phyloP scores from a whole-genome alignment of 2,888 invertebrate genomes.

The Portevinia maculata region DNA sequence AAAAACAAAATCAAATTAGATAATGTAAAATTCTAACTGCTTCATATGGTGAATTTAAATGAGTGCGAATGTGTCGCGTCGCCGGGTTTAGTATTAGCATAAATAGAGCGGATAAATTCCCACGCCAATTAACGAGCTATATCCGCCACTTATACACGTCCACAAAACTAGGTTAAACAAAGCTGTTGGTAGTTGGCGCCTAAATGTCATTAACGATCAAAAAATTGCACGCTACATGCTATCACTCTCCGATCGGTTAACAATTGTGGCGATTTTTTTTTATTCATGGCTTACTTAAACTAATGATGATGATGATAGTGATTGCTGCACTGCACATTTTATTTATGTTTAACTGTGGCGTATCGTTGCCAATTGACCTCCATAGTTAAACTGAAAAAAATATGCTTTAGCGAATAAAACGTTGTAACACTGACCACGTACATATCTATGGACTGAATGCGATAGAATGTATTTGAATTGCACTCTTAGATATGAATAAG shows the following conservation, averaged over 20 bases:
- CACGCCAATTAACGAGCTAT: conserved; percentile 61
- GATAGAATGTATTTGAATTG: conserved; percentile 55
- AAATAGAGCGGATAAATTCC: conserved; percentile 17
- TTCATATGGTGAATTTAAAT: not conserved
- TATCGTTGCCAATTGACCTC: conserved; percentile 71
- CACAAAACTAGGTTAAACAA: conserved; percentile 58
- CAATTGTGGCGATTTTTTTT: conserved; percentile 43
- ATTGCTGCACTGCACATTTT: conserved; percentile 37
- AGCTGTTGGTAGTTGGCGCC: conserved; percentile 43
- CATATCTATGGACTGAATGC: conserved; percentile 22
- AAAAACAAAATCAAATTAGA: not conserved
- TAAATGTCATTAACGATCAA: conserved; percentile 40
- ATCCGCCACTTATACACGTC: conserved; percentile 26
- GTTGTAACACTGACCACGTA: conserved; percentile 24
- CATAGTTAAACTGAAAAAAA: conserved; percentile 62
- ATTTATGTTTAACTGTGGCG: conserved; percentile 36
- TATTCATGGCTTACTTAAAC: conserved; percentile 34
- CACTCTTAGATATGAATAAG: not conserved
- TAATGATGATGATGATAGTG: conserved; percentile 34
- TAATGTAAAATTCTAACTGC: not conserved
- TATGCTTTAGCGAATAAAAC: conserved; percentile 19
- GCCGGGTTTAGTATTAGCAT: conserved; percentile 9
- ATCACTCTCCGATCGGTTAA: conserved; percentile 31
- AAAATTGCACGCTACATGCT: conserved; percentile 20
- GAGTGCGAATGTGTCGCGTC: not conserved